phyloP scores from a whole-genome alignment of 2,888 invertebrate species.

The Spialia ferax region DNA sequence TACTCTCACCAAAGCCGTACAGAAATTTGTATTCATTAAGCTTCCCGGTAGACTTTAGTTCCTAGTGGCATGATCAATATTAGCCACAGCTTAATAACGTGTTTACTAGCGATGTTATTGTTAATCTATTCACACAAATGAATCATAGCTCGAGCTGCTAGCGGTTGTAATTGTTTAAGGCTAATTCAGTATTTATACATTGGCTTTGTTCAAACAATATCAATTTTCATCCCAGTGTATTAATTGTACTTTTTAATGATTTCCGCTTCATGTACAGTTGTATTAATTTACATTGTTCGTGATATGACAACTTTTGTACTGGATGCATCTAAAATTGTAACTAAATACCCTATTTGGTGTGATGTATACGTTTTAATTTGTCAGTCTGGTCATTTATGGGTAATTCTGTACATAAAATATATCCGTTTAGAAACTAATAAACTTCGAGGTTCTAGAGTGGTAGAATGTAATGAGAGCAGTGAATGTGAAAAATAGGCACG shows the following conservation, averaged over 20 bases:
- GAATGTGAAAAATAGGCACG: no score
- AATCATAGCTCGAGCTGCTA: conserved; percentile 5
- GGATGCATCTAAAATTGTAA: no score
- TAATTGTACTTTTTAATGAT: neutral
- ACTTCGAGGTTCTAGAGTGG: no score
- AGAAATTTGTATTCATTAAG: conserved; percentile 9
- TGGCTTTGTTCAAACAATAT: conserved; percentile 1
- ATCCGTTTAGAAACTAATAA: no score
- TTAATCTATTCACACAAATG: conserved; percentile 25
- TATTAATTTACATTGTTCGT: neutral
- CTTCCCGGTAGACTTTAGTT: neutral
- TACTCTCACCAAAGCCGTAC: conserved; percentile 12
- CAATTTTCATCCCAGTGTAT: conserved; percentile 1
- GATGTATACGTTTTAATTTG: no score
- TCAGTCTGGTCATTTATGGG: no score
- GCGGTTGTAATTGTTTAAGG: conserved; percentile 20
- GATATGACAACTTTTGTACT: no score
- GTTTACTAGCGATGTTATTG: conserved; percentile 24
- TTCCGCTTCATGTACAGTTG: neutral
- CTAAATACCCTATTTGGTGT: no score
- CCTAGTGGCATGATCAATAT: conserved; percentile 1
- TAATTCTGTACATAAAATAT: no score
- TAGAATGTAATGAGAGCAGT: no score
- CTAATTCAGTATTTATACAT: conserved; percentile 17
- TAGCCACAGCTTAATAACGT: conserved; percentile 13